Percentiles rank a stretch among this genome's conserved stretches.
phyloP scores from a whole-genome alignment of 35 echinoderm and acorn worm species.

The Acanthaster planci region DNA sequence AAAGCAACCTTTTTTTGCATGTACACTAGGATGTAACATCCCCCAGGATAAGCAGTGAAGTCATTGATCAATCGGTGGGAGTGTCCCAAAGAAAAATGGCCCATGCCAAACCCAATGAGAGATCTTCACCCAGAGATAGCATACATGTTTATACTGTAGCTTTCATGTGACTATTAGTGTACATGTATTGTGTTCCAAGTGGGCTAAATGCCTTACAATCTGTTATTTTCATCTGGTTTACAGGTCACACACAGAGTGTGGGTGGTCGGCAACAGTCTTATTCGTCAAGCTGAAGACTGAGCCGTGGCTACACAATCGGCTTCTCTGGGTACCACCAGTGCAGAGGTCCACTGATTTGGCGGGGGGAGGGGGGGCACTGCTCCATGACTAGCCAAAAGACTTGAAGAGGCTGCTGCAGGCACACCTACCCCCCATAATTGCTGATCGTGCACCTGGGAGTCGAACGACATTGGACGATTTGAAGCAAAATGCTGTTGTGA shows the following conservation, averaged over 20 bases:
- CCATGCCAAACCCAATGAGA: not conserved
- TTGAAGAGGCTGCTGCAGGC: too few species aligned
- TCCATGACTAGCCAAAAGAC: not conserved
- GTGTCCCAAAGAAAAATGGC: not conserved
- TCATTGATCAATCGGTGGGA: too few species aligned
- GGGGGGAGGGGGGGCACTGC: not conserved
- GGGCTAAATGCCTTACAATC: not conserved
- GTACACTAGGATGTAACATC: not conserved
- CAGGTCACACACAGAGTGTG: not conserved
- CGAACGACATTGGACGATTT: not conserved
- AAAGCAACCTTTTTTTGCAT: not conserved
- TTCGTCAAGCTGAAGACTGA: not conserved
- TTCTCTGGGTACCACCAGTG: not conserved
- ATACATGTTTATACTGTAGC: not conserved
- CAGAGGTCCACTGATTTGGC: not conserved
- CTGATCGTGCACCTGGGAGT: not conserved
- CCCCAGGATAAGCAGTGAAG: not conserved
- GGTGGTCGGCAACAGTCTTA: not conserved
- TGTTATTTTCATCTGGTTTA: not conserved
- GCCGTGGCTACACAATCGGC: not conserved
- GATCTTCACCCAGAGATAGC: not conserved
- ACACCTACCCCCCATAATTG: not conserved
- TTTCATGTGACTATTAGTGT: not conserved
- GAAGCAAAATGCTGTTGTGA: not conserved
- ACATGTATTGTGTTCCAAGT: not conserved